Conservation (phyloP, 2,113 vertebrate species). For the Malurus elegans region DNA sequence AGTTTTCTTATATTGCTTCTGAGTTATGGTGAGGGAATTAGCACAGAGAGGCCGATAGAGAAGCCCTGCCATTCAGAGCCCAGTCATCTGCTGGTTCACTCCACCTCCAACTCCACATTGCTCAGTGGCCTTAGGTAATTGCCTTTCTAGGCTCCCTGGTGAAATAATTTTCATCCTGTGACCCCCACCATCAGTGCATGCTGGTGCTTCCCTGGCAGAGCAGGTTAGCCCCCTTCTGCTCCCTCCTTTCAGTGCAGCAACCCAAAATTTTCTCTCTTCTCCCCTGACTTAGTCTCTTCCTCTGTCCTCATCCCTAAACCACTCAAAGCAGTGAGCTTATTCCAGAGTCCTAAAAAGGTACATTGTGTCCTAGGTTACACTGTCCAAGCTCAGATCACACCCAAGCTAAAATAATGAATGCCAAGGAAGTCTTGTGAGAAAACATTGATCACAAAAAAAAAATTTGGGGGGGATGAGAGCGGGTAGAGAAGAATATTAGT, state of each 20-base stretch:
- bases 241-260: neutral
- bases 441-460: neutral
- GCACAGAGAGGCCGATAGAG: neutral
- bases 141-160: neutral
- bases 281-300: neutral
- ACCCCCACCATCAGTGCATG: neutral
- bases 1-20: neutral
- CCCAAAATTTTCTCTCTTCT: neutral
- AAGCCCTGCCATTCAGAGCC: neutral
- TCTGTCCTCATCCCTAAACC: neutral
- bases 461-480: fast-evolving
- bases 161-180: neutral
- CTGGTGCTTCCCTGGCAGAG: neutral
- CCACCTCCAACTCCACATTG: neutral
- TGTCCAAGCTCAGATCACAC: neutral
- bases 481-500: neutral
- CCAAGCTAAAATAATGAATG: neutral
- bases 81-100: neutral
- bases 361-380: neutral
- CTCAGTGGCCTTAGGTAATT: neutral
- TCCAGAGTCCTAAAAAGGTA: neutral
- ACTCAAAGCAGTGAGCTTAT: neutral
- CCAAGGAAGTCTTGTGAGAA: neutral
- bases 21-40: neutral
- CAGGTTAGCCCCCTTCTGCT: neutral